Evolutionary conservation across 2,888 invertebrate species (phyloP), one percentile per base, ranked within the genome.

Genomic region (Athalia circularis): DNA sequence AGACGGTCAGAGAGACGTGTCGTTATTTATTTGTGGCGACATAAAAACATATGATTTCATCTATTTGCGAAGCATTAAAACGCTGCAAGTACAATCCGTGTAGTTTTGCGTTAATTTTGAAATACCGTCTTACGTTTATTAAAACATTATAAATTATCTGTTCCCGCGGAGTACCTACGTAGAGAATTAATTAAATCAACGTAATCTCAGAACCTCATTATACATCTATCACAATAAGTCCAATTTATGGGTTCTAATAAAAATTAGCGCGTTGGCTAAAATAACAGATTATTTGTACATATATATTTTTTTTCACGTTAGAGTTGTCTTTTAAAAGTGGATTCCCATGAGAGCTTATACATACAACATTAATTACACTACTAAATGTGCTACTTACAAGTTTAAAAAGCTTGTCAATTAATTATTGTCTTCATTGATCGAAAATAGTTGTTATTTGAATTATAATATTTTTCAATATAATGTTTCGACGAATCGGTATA

Each of bases 361-460:
- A 72, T 47, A n/a, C n/a, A 29, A 54, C 7, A 59, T 59, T 72
- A 57, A 47, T 62, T 75, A 62, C 62, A 62, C 11, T 8, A 50
- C 52, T 75, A 75, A 75, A 64, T 29, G 50, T 75, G 64, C 64
- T 75, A 75, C 15, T 13, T 64, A 64, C 50, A 75, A 75, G 52
- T 64, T 75, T 15, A 11, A 48, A 62, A 59, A 75, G 50, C 43
- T 15, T 64, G 47, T 75, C 75, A 64, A 29, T 62, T 62, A 29
- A 62, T 75, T 75, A 75, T 75, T 75, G 75, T 75, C 75, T 75
- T 62, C 62, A 15, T 75, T 75, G 75, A 75, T 50, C 75, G 43
- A 62, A 61, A 64, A 52, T 29, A 52, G 15, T 29, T 59, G n/a
- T 62, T 13, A 13, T 62, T 8, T 62, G n/a, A 13, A 62, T 59